phyloP scores from a whole-genome alignment of 2,113 vertebrate genomes.

The Cyphomyrus plagiostoma region DNA sequence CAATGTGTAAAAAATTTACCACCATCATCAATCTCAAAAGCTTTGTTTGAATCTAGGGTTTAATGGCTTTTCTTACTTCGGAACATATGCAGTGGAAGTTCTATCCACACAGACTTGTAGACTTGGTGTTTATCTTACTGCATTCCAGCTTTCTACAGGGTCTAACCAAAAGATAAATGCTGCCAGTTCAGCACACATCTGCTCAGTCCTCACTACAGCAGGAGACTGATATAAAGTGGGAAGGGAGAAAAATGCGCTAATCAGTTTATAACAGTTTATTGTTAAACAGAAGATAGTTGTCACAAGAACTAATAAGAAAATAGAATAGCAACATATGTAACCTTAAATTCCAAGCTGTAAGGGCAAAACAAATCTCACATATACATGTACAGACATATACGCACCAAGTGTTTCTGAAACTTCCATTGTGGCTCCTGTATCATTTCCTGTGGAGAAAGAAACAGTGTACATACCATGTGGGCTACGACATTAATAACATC shows the following conservation, averaged over 20 bases:
- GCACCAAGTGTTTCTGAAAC: constrained; percentile 84
- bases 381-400: constrained; percentile 23
- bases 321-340: neutral
- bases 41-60: neutral
- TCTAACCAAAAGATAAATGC: neutral
- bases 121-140: neutral
- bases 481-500: neutral
- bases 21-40: neutral
- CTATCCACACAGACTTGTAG: neutral
- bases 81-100: neutral
- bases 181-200: constrained; percentile 2
- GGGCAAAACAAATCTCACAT: neutral
- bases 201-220: neutral
- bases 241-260: neutral
- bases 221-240: neutral
- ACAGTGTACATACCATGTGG: constrained; percentile 5
- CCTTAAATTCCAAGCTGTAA: neutral
- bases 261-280: neutral
- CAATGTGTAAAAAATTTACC: neutral
- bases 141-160: neutral
- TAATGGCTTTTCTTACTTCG: neutral
- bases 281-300: neutral
- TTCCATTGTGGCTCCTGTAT: constrained; percentile 83
- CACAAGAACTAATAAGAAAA: neutral
- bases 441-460: constrained; percentile 63